Base-by-base conservation (phyloP, 2,888 invertebrate genomes). In the Habroteleia sp. region DNA sequence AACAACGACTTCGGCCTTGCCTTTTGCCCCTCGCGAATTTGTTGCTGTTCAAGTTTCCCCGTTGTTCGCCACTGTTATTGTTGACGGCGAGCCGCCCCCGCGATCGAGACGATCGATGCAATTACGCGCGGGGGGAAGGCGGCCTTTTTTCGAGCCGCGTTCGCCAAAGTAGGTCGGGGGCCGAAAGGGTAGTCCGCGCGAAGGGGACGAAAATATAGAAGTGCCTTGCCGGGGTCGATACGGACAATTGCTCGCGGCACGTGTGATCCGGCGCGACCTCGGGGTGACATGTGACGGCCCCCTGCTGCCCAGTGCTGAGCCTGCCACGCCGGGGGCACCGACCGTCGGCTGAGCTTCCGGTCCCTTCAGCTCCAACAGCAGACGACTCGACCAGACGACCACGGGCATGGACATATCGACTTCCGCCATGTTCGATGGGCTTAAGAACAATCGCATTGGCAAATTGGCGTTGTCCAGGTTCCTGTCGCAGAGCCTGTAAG, bases 401-500 rank as follows among this genome's bases (percentile, higher is more conserved):
- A 90, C 90, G 89, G 91, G 90, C 89, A 91, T 91, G 87, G 91
- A 91, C 88, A 89, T 91, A 86, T 91, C 91, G 79, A 91, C 91
- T 73, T 91, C 91, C 86, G 92, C 89, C 83, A 93, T 94, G 90
- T 91, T 94, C 87, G 94, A 93, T 86, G 93, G 94, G 77, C 91
- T 94, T 86, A 93, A 93, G 88, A 93, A 93, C 84, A 93, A 93
- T 91, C 93, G 93, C 87, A 93, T 93, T 81, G 92, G 93, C 80
- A 93, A 93, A 89, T 90, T 93, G 85, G 93, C 94, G 74, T 90
- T 94, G 76, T 93, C 94, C 79, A 92, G 93, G 88, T 94, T 94
- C 86, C 91, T 94, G 75, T 94, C 94, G 46, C 94, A 94, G 87
- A 94, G 94, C 89, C 91, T 94, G 94, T 94, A 91, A 94, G 94